Base-by-base conservation (phyloP, 35 echinoderm and acorn worm genomes). In the Lytechinus pictus region DNA sequence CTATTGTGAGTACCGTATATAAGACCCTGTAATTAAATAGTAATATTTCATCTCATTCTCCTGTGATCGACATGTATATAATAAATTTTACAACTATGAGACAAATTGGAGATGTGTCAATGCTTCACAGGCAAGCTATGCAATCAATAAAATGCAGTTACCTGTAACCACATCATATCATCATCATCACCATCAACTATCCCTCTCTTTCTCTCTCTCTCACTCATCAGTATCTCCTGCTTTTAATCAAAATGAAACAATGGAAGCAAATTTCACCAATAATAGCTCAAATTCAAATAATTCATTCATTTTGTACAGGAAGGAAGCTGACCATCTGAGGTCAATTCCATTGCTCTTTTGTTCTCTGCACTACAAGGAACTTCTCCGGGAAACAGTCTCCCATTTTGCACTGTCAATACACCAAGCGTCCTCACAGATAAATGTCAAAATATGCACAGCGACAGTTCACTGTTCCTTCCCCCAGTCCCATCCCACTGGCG, bases 381-480 rank as follows among this genome's bases (percentile, higher is more conserved):
- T 79, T 79, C 66, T 79, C 19, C 66, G n/a, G 66, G 66, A 79
- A 54, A 55, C 92, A 57, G 53, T 57, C 92, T 54, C 55, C 91
- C 92, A 27, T 57, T 57, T 57, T 19, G 54, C 92, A 93, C 92
- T 28, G 54, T 93, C 92, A 93, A 93, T 93, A 93, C 54, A 55
- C 92, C 55, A 54, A 12, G 28, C 55, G 54, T 27, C 53, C 55
- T 54, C 53, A 57, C 92, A 10, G 54, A 93, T 93, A 93, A 93
- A 93, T 93, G 92, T 93, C 92, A 93, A 93, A 57, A 93, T 93
- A 93, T 93, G 92, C 92, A 57, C 53, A 54, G 53, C 13, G 52
- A 93, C 52, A 90, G 88, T 90, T 90, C 88, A 90, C 88, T 90
- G 88, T 90, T 90, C 88, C 88, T 90, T 54, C 14, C 66, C 66